These are phyloP conservation scores for Euclidia mi DNA, from an alignment of 2,888 invertebrate genomes.

Conservation along the genomic window DNA sequence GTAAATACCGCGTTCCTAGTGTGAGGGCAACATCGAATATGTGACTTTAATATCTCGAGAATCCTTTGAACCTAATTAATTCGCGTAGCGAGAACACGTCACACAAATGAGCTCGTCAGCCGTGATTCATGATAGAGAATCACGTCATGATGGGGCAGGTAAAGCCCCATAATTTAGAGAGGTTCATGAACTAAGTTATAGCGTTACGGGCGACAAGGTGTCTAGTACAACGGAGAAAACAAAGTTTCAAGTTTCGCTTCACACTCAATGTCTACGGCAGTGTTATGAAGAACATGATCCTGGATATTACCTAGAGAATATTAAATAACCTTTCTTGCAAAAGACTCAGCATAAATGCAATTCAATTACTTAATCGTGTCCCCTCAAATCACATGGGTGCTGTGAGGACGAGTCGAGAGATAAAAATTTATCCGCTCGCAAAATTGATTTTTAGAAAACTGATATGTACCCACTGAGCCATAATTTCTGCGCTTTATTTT, in stretches of 20 bases:
- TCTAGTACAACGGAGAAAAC: conserved; percentile 42
- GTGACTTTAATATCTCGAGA: conserved; percentile 37
- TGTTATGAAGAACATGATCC: not conserved
- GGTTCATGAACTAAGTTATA: conserved; percentile 47
- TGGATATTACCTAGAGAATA: too few relatives aligned
- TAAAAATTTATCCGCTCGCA: too few relatives aligned
- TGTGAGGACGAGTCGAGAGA: too few relatives aligned
- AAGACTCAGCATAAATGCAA: too few relatives aligned
- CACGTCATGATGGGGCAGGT: conserved; percentile 58
- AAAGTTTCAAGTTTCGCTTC: conserved; percentile 38
- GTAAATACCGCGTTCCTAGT: conserved; percentile 33
- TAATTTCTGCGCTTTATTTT: too few relatives aligned
- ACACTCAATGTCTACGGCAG: conserved; percentile 29
- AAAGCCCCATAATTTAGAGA: conserved; percentile 59
- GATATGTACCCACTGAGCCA: too few relatives aligned
- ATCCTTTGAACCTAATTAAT: conserved; percentile 58
- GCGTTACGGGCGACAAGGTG: conserved; percentile 45
- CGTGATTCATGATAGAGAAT: conserved; percentile 53
- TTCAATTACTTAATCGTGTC: too few relatives aligned
- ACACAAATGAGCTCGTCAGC: conserved; percentile 52
- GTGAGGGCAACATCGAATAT: conserved; percentile 37
- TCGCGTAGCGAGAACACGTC: conserved; percentile 44
- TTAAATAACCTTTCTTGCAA: too few relatives aligned
- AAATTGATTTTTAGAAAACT: too few relatives aligned
- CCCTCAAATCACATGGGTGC: too few relatives aligned